Percentiles rank a stretch among this genome's conserved stretches.
Evolutionary conservation across 2,888 invertebrate genomes (phyloP).

Genomic region (Tethea ocularis): DNA sequence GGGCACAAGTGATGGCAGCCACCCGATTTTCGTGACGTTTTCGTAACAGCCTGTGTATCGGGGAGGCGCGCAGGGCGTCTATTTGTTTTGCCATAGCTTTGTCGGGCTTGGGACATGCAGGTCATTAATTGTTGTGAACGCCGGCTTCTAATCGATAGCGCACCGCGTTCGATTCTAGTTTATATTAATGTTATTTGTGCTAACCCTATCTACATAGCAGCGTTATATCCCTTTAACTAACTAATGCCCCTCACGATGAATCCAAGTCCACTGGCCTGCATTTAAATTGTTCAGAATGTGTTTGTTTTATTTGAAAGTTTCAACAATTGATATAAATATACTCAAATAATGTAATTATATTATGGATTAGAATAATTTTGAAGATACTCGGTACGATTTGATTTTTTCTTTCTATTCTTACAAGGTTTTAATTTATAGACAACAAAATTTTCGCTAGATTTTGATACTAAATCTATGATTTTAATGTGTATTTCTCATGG

Average conservation of each 20-base stretch:
- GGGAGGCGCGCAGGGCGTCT: constrained; percentile 76
- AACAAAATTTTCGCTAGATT: no score
- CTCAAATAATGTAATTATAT: neutral
- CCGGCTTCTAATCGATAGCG: constrained; percentile 81
- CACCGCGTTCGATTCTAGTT: constrained; percentile 82
- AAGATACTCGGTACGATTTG: no score
- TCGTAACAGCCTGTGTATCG: constrained; percentile 62
- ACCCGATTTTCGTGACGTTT: constrained; percentile 28
- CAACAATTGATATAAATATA: neutral
- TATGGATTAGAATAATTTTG: neutral
- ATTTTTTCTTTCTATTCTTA: no score
- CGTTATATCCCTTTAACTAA: constrained; percentile 47
- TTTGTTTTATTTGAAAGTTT: neutral
- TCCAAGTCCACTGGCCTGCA: neutral
- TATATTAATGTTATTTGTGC: constrained; percentile 83
- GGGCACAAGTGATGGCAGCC: neutral
- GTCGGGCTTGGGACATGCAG: constrained; percentile 82
- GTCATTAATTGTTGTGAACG: constrained; percentile 84
- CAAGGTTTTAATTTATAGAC: no score
- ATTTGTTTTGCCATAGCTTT: constrained; percentile 84
- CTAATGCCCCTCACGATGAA: constrained; percentile 31
- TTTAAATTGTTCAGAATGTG: neutral
- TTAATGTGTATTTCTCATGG: no score
- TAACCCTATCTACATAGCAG: constrained; percentile 54
- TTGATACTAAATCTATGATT: no score